Evolutionary conservation across 2,888 invertebrate species (phyloP), one percentile per base, ranked within the genome.

Genomic region (Exocentrus adspersus): DNA sequence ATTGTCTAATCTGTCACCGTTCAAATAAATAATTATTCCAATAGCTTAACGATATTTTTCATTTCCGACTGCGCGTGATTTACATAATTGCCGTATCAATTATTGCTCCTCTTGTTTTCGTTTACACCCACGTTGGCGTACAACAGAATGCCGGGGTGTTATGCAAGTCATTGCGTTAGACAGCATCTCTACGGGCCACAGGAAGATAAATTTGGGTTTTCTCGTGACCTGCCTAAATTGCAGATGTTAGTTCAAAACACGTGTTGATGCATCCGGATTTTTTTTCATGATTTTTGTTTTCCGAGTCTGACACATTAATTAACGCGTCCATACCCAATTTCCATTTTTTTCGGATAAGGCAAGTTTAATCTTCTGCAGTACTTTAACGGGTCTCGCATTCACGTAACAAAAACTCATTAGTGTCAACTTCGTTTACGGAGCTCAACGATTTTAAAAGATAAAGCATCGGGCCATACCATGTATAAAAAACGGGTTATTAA

Each of bases 81-180:
- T 60, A 53, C 60, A 60, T 60, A 60, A 60, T 60, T 52, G 24
- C 45, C 30, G 41, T 45, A 53, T 52, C 60, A 60, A 45, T 53
- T 60, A 45, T 45, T 30, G 32, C 43, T 52, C 12, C 60, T 45
- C 52, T 60, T 52, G 45, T 52, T 60, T 60, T 32, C 24, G 21
- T 17, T n/a, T 21, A 52, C 60, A 51, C 45, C 45, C 30, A 54
- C 54, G 28, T 45, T 24, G 21, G 21, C 24, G 24, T 24, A 28
- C 28, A 54, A 43, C 24, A 43, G 17, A 30, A 19, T 1, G 17
- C 32, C 37, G 10, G 43, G 10, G 21, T 17, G 43, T 43, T 54
- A 28, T 54, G 54, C 54, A 54, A 54, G 54, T 54, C 54, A 54
- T 42, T 20, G 30, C 16, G 41, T 16, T 24, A 30, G 43, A 16